phyloP scores from a whole-genome alignment of 2,797 vertebrate species.

The Lagorchestes hirsutus region DNA sequence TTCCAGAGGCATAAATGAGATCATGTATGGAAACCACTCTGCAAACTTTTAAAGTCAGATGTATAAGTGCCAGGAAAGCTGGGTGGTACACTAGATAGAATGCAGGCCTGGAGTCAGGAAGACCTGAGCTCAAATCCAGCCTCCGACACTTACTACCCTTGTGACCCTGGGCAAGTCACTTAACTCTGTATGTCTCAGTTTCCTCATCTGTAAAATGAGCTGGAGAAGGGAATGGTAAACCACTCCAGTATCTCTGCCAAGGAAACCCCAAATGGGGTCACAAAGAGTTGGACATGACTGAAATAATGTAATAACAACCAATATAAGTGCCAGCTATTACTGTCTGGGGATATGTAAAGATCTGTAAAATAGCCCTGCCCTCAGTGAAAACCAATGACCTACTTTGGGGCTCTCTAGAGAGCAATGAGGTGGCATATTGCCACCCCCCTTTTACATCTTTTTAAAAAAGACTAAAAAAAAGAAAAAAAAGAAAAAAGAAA shows the following conservation, averaged over 20 bases:
- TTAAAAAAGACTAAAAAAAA: conserved; percentile 25
- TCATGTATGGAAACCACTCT: neutral
- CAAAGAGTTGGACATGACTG: neutral
- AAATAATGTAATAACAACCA: neutral
- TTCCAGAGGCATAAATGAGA: neutral
- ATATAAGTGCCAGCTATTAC: neutral
- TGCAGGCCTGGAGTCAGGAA: neutral
- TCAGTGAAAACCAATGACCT: conserved; percentile 26
- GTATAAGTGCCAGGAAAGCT: neutral
- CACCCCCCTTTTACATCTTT: neutral
- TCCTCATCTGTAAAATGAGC: neutral
- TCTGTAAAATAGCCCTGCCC: conserved; percentile 3
- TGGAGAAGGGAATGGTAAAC: neutral
- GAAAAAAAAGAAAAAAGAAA: no score
- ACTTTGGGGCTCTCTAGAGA: conserved; percentile 12
- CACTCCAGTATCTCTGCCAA: neutral
- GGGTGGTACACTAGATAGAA: neutral
- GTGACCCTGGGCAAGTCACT: neutral
- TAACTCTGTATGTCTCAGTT: neutral
- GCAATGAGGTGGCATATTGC: neutral
- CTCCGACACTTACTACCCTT: no score
- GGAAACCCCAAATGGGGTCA: neutral
- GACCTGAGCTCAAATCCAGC: neutral
- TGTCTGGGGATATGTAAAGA: neutral
- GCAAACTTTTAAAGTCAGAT: neutral